phyloP scores from a whole-genome alignment of 2,888 invertebrate species.

The Agrenia bidenticulata region DNA sequence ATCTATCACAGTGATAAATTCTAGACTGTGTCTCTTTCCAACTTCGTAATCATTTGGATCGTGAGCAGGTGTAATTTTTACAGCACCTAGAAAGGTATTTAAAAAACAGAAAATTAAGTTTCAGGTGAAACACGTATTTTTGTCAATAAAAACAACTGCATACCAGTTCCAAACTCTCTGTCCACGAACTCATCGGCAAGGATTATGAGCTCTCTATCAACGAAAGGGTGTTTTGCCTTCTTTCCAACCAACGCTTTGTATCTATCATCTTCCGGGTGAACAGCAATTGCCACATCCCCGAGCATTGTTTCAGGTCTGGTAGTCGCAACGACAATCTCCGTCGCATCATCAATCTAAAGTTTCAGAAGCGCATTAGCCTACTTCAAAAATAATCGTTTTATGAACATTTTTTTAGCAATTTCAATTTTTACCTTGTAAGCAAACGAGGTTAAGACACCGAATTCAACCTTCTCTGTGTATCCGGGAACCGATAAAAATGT shows the following conservation, averaged over 20 bases:
- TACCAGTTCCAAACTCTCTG: slow-evolving; percentile 90
- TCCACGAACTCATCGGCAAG: slow-evolving; percentile 93
- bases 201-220: slow-evolving; percentile 78
- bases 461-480: slow-evolving; percentile 84
- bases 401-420: too few relatives aligned
- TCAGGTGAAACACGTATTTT: too few relatives aligned
- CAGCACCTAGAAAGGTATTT: slow-evolving; percentile 67
- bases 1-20: slow-evolving; percentile 84
- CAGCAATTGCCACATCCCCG: slow-evolving; percentile 96
- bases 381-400: slow-evolving; percentile 10
- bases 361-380: background rate
- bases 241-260: slow-evolving; percentile 82
- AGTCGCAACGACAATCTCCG: slow-evolving; percentile 90
- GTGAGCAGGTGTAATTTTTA: slow-evolving; percentile 98
- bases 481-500: slow-evolving; percentile 89
- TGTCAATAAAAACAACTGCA: too few relatives aligned
- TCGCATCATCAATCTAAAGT: slow-evolving; percentile 59
- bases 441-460: slow-evolving; percentile 89
- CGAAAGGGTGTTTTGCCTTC: slow-evolving; percentile 83
- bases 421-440: slow-evolving; percentile 72
- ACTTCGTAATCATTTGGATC: slow-evolving; percentile 96
- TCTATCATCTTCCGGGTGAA: slow-evolving; percentile 86
- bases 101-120: background rate
- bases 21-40: slow-evolving; percentile 82
- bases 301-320: slow-evolving; percentile 98